phyloP scores from a whole-genome alignment of 2,113 vertebrate species.

The Phylloscopus trochiloides region DNA sequence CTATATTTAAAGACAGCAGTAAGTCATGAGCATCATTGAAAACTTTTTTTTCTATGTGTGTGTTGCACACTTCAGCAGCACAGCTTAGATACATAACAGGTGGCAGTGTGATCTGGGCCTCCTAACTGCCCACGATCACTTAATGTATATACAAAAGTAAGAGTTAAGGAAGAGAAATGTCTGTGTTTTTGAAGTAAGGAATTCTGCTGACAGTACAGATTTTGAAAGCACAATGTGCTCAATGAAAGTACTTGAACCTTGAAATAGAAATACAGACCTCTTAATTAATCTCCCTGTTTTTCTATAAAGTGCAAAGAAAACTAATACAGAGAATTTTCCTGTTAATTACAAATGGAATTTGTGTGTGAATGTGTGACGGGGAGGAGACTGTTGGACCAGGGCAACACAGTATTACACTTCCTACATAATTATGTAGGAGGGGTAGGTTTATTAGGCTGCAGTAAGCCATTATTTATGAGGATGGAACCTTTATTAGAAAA shows the following conservation, averaged over 20 bases:
- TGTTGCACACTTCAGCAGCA: neutral
- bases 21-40: neutral
- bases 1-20: neutral
- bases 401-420: constrained; percentile 36
- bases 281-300: constrained; percentile 71
- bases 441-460: constrained; percentile 52
- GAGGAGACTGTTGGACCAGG: constrained; percentile 32
- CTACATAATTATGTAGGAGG: constrained; percentile 60
- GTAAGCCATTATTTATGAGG: constrained; percentile 2
- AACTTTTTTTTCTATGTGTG: neutral
- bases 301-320: constrained; percentile 62
- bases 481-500: constrained; percentile 36
- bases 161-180: constrained; percentile 1
- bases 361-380: neutral
- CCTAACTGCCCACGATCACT: neutral
- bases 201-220: constrained; percentile 53
- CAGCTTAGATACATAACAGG: neutral
- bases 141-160: neutral
- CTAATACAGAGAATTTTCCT: constrained; percentile 52
- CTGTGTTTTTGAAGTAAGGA: constrained; percentile 22
- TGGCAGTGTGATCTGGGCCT: neutral
- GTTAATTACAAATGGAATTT: constrained; percentile 56
- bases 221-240: constrained; percentile 24
- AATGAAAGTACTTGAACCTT: constrained; percentile 70
- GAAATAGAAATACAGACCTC: constrained; percentile 74